A percentile compares a stretch with the other conserved stretches of the same genome.
These are phyloP conservation scores for Bovichtus variegatus DNA, from an alignment of 2,797 vertebrate species.

Conservation along the genomic window DNA sequence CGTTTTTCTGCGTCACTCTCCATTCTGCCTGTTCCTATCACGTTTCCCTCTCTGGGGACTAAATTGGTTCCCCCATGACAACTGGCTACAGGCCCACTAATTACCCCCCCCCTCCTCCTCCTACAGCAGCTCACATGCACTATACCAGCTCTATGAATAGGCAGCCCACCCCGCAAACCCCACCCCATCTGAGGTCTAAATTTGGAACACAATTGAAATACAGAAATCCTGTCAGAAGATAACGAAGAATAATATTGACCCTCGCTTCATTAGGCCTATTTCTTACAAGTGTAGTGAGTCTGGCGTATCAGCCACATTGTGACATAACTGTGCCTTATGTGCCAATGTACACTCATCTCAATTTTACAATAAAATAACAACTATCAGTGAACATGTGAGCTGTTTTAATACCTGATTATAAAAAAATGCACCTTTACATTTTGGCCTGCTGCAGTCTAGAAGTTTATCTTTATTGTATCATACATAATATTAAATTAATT, in stretches of 20 bases:
- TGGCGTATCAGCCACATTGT: constrained; percentile 53
- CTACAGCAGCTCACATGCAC: constrained; percentile 43
- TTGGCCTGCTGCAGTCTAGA: background rate
- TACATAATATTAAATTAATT: background rate
- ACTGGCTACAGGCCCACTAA: constrained; percentile 85
- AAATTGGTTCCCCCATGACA: constrained; percentile 83
- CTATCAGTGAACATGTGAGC: background rate
- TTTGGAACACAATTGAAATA: constrained; percentile 84
- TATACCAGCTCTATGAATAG: constrained; percentile 78
- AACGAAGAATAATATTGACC: constrained; percentile 80
- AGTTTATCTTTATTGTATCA: background rate
- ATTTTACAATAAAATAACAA: constrained; percentile 13
- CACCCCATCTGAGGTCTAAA: constrained; percentile 77
- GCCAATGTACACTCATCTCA: constrained; percentile 42
- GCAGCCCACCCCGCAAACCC: constrained; percentile 57
- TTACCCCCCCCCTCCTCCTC: constrained; percentile 73
- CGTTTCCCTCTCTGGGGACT: constrained; percentile 88
- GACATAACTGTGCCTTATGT: constrained; percentile 53
- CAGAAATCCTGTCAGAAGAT: constrained; percentile 76
- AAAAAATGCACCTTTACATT: background rate
- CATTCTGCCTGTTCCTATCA: constrained; percentile 87
- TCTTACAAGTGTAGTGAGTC: constrained; percentile 50
- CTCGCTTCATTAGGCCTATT: constrained; percentile 65
- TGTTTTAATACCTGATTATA: background rate
- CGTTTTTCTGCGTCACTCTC: constrained; percentile 89